Conservation (phyloP, 2,888 invertebrate species). For the Drosophila mimetica region DNA sequence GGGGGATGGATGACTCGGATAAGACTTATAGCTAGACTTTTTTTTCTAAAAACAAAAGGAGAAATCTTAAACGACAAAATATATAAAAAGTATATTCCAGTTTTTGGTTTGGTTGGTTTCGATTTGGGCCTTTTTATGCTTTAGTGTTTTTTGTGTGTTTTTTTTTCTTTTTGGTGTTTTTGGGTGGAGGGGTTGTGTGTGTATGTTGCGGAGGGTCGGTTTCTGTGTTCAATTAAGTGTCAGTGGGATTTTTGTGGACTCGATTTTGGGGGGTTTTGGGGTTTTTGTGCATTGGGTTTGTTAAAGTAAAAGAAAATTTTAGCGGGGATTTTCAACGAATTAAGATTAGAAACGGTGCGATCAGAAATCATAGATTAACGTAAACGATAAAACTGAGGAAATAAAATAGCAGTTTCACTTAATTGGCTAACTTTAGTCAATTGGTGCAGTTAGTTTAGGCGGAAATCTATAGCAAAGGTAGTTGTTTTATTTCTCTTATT, state of each 20-base stretch:
- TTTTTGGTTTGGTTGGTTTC: conserved; percentile 47
- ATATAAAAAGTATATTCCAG: conserved; percentile 65
- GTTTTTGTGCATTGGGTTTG: conserved; percentile 64
- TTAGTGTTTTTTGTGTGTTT: conserved; percentile 54
- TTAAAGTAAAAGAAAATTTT: conserved; percentile 57
- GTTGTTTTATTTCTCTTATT: conserved; percentile 46
- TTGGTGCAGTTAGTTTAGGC: conserved; percentile 65
- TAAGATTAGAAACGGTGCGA: conserved; percentile 40
- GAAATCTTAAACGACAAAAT: conserved; percentile 75
- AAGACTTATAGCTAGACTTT: conserved; percentile 68
- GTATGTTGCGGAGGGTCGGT: conserved; percentile 39
- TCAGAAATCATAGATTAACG: conserved; percentile 37
- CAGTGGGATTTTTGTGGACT: conserved; percentile 61
- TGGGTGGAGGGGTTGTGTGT: conserved; percentile 44
- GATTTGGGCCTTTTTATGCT: conserved; percentile 49
- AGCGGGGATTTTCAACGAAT: conserved; percentile 39
- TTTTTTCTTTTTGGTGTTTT: conserved; percentile 60
- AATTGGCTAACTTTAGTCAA: conserved; percentile 11
- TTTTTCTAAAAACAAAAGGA: conserved; percentile 63
- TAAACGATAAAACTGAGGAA: conserved; percentile 38
- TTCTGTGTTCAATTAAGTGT: conserved; percentile 55
- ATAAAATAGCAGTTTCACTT: conserved; percentile 28
- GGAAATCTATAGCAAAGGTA: conserved; percentile 29
- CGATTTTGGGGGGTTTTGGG: conserved; percentile 39
- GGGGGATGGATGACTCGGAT: conserved; percentile 41